A percentile compares a stretch with the other conserved stretches of the same genome.
Evolutionary conservation across 2,888 invertebrate genomes (phyloP).

Genomic region (Prosapia bicincta): DNA sequence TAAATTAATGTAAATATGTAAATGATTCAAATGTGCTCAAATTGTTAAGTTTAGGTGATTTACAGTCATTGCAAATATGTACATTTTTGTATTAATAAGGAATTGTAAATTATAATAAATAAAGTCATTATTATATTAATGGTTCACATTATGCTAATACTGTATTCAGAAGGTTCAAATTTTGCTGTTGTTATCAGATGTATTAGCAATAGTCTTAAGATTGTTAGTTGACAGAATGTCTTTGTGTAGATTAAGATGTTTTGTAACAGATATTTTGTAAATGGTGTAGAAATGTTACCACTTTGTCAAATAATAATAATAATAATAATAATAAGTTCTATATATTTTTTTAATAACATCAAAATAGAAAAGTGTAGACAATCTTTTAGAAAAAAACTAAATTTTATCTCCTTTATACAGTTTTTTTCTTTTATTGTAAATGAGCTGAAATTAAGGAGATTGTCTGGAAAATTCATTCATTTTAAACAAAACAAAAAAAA

Average conservation of each 20-base stretch:
- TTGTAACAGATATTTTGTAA: background rate
- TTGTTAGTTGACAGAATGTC: background rate
- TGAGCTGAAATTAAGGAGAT: too few species aligned
- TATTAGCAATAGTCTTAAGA: background rate
- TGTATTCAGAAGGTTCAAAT: background rate
- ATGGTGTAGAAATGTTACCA: background rate
- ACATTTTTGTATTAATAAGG: background rate
- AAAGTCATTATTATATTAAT: background rate
- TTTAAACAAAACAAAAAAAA: too few species aligned
- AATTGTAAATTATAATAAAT: too few species aligned
- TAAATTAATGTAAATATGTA: slow-evolving; percentile 30
- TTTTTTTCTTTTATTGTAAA: too few species aligned
- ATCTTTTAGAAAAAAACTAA: too few species aligned
- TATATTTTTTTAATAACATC: too few species aligned
- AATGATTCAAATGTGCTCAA: background rate
- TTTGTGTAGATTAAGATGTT: background rate
- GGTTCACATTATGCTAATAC: background rate
- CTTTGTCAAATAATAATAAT: background rate
- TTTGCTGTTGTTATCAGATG: background rate
- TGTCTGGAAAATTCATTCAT: too few species aligned
- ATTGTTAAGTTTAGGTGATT: background rate
- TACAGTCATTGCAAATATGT: slow-evolving; percentile 5
- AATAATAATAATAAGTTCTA: too few species aligned
- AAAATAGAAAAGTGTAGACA: too few species aligned
- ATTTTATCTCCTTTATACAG: too few species aligned